Evolutionary conservation across 2,797 vertebrate species (phyloP), one percentile per base, ranked within the genome.

Genomic region (Stomatorhinus walkeri): DNA sequence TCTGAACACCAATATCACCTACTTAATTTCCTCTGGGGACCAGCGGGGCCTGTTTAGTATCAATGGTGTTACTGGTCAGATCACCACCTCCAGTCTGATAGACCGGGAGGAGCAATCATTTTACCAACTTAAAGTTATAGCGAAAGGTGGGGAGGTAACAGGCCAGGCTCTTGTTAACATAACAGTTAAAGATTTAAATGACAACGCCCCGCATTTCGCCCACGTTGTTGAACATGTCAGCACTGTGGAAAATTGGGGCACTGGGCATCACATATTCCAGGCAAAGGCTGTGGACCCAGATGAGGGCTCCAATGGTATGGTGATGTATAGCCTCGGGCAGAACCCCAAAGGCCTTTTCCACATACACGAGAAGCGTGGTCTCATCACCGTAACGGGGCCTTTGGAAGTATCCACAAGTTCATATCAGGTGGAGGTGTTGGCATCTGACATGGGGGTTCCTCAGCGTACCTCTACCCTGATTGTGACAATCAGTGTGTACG

Each of bases 141-240:
- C 98, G 87, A 97, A 96, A 89, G 98, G 97, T 28, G 98, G 97
- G 12, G 95, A 96, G 0, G 95, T 99, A 92, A 97, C 97, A 5
- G 98, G 98, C 0, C 97, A 99, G 40, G 92, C 97, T 0, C 46
- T 96, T 90, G 97, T 99, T 46, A 99, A 99, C 91, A 96, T 99
- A 92, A 99, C 97, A 0, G 97, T 99, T 28, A 99, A 97, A 94
- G 98, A 99, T 92, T 91, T 99, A 90, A 99, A 99, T 90, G 98
- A 99, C 92, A 99, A 99, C 6, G 96, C 97, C 1, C 98, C 98
- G 1, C 96, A 95, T 89, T 99, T 99, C 1, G 88, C 97, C 87
- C 97, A 99, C 0, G 89, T 95, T 0, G 96, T 97, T 49, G 98
- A 99, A 94, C 97, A 97, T 16, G 96, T 99, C 81, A 96, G 98